phyloP scores from a whole-genome alignment of 2,888 invertebrate genomes.

The Eupithecia inturbata region DNA sequence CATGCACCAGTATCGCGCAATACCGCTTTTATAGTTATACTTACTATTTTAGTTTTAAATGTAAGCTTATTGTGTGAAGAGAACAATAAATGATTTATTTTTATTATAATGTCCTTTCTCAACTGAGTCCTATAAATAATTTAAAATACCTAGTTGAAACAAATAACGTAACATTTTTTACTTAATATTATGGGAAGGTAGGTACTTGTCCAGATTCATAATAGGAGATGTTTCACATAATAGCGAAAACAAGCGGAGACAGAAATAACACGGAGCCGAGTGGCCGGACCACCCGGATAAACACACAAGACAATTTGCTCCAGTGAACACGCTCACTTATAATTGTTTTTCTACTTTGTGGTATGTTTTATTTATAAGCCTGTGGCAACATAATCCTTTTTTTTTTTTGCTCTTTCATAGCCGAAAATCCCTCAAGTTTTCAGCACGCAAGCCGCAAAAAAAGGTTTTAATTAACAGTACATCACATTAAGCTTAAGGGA shows the following conservation, averaged over 20 bases:
- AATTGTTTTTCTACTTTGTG: conserved; percentile 19
- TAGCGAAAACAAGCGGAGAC: conserved; percentile 13
- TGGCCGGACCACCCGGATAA: conserved; percentile 18
- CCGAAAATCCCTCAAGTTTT: conserved; percentile 27
- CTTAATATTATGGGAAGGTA: background rate
- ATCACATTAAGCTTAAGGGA: conserved; percentile 44
- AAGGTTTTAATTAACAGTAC: conserved; percentile 47
- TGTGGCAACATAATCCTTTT: background rate
- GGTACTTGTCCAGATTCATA: background rate
- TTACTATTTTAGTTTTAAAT: too few species aligned
- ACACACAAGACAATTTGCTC: conserved; percentile 18
- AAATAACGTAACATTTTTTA: background rate
- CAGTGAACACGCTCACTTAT: conserved; percentile 16
- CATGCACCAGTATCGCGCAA: too few species aligned
- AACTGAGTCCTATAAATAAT: background rate
- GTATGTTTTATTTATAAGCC: conserved; percentile 20
- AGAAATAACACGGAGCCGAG: conserved; percentile 24
- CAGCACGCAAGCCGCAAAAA: conserved; percentile 41
- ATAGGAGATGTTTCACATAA: background rate
- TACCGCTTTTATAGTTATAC: too few species aligned
- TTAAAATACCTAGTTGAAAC: background rate
- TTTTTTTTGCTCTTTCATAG: background rate
- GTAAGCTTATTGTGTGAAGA: too few species aligned
- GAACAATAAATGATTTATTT: too few species aligned
- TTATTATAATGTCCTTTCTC: background rate